Base-by-base conservation (phyloP, 2,888 invertebrate genomes). In the Oscheius sp. region DNA sequence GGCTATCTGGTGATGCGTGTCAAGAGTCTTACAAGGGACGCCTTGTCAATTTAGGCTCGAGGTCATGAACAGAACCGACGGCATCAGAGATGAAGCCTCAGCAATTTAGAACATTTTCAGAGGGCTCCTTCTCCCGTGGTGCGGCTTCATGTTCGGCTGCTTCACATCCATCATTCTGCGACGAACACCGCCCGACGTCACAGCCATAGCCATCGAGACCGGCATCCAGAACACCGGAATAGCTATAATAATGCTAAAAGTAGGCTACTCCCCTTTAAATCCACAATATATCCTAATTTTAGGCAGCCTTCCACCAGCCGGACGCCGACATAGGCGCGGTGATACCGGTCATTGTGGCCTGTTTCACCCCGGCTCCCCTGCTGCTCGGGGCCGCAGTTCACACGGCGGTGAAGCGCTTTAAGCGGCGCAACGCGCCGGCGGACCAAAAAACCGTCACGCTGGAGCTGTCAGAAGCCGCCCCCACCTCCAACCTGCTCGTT, bases 281-380 rank as follows among this genome's bases (percentile, higher is more conserved):
- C 42, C 3, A 42, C 42, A 7, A 42, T 57, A 21, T 50, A 60
- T 9, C 53, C 21, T 21, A 21, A 35, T 73, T 72, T n/a, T 50
- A 90, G 86, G 80, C 89, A 37, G 89, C 89, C 1, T 89, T 90
- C 77, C 83, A 84, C 1, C 87, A 88, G 60, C 89, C 90, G 5
- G 88, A 89, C 71, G 86, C 88, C 2, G 90, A 90, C 78, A 82
- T 90, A 63, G 87, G 89, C 91, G 75, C 91, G 93, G 95, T 96
- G 84, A 92, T 95, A 76, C 96, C 96, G 2, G 95, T 96, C 0
- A 93, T 95, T 2, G 94, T 95, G 32, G 96, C 96, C 29, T 93
- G 95, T 60, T 95, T 96, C 94, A 96, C 96, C 0, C 96, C 96
- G 0, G 89, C 96, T 35, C 96, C 96, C 0, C 92, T 96, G 86